Base-by-base conservation (phyloP, 2,113 vertebrate species). In the Zosterops borbonicus region DNA sequence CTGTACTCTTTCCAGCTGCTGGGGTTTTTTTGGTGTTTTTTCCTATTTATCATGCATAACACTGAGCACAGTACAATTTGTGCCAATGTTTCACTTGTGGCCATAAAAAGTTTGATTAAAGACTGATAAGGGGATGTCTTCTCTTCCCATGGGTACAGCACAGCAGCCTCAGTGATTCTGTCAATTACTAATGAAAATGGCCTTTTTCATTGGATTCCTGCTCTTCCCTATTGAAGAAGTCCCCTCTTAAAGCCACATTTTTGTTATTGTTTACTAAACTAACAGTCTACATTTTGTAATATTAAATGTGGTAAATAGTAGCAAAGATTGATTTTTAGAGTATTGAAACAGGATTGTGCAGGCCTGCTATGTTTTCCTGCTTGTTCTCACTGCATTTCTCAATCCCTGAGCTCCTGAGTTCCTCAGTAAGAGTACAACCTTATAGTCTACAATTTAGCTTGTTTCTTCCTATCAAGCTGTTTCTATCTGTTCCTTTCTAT, bases 41-140 rank as follows among this genome's bases (percentile, higher is more conserved):
- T 33, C 42, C 77, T 44, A 1, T 91, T 89, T 83, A 44, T 68
- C 18, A 44, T 52, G 31, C 3, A 5, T 55, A 44, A 33, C 41
- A 77, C 16, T 64, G 44, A 80, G 12, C 44, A 69, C 24, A 47
- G 23, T 80, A 59, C 63, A 50, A 12, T 68, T 79, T 56, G 19
- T 47, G 55, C 18, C 24, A 31, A 14, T 28, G 17, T 65, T 76
- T 79, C 60, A 64, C 13, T 71, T 49, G 13, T 68, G 58, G 9
- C 22, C 20, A 41, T 42, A 62, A 46, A 52, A 77, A 59, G 29
- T 28, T 70, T 60, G 31, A 56, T 24, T 14, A 83, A 63, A 9
- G 9, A 82, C 9, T 5, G 0, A 41, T 46, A 55, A 68, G 17
- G 27, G 22, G 24, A 24, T 1, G 0, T 50, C 9, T 58, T 71